Evolutionary conservation across 2,888 invertebrate species (phyloP).

Genomic region (Halictus quadricinctus): DNA sequence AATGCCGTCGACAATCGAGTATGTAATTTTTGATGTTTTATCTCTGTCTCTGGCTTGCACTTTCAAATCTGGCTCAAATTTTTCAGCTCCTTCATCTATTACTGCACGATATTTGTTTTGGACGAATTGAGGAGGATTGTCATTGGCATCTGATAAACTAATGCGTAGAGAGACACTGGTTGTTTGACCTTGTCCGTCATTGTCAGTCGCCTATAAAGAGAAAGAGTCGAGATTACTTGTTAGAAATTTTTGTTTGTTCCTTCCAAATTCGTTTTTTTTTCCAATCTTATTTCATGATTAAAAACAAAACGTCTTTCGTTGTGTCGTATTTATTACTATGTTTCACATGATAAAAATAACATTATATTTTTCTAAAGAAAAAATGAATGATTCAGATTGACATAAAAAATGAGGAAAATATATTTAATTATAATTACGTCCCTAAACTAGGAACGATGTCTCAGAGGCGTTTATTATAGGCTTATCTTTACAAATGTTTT

Average conservation of each 20-base stretch:
- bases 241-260: background rate
- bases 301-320: too few relatives aligned
- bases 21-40: conserved; percentile 90
- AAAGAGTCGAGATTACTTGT: background rate
- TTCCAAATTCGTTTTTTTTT: background rate
- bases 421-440: too few relatives aligned
- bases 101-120: conserved; percentile 90
- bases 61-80: conserved; percentile 90
- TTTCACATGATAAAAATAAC: too few relatives aligned
- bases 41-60: conserved; percentile 91
- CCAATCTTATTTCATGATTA: background rate
- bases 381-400: too few relatives aligned
- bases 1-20: conserved; percentile 87
- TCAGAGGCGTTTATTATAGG: too few relatives aligned
- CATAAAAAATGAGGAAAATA: too few relatives aligned
- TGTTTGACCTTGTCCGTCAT: conserved; percentile 90
- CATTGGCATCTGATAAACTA: conserved; percentile 92
- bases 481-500: too few relatives aligned
- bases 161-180: conserved; percentile 92
- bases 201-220: conserved; percentile 89
- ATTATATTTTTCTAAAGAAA: too few relatives aligned
- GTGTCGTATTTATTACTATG: too few relatives aligned
- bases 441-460: too few relatives aligned
- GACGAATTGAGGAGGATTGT: conserved; percentile 93
- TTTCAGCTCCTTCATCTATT: conserved; percentile 93